Evolutionary conservation across 1,140 invertebrate species (phyloP).

Genomic region (Tribolium madens): DNA sequence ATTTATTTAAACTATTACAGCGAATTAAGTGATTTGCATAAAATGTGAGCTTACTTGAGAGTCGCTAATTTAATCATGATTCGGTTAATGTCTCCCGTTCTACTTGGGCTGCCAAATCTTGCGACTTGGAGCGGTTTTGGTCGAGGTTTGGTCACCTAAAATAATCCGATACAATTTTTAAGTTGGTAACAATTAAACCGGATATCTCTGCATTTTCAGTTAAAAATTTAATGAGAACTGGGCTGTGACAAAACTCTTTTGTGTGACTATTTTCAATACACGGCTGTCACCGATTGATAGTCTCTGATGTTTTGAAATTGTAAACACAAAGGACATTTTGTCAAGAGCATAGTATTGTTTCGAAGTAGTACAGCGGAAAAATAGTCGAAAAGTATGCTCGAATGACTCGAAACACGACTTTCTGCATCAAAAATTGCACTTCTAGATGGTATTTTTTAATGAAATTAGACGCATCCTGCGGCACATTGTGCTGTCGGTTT

Average conservation of each 20-base stretch:
- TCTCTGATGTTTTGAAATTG: conserved; percentile 23
- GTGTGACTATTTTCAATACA: conserved; percentile 16
- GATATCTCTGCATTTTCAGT: neutral
- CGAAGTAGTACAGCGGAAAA: conserved; percentile 7
- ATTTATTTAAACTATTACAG: conserved; percentile 46
- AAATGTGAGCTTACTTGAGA: conserved; percentile 40
- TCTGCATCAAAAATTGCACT: neutral
- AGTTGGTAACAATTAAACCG: neutral
- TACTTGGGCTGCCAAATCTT: conserved; percentile 6
- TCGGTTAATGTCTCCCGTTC: neutral
- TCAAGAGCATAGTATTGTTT: conserved; percentile 33
- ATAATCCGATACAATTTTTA: neutral
- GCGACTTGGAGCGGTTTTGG: neutral
- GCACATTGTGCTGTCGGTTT: neutral
- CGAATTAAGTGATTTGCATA: conserved; percentile 46
- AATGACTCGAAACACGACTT: neutral
- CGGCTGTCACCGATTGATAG: neutral
- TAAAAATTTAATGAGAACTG: neutral
- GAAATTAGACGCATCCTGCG: neutral
- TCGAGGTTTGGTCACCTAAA: neutral
- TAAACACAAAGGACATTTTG: conserved; percentile 27
- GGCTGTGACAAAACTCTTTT: conserved; percentile 1
- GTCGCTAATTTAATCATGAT: conserved; percentile 42
- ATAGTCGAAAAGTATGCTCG: neutral
- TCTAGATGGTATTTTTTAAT: neutral